A percentile compares a stretch with the other conserved stretches of the same genome.
Evolutionary conservation across 2,113 vertebrate species (phyloP).

Genomic region (Martes martes): DNA sequence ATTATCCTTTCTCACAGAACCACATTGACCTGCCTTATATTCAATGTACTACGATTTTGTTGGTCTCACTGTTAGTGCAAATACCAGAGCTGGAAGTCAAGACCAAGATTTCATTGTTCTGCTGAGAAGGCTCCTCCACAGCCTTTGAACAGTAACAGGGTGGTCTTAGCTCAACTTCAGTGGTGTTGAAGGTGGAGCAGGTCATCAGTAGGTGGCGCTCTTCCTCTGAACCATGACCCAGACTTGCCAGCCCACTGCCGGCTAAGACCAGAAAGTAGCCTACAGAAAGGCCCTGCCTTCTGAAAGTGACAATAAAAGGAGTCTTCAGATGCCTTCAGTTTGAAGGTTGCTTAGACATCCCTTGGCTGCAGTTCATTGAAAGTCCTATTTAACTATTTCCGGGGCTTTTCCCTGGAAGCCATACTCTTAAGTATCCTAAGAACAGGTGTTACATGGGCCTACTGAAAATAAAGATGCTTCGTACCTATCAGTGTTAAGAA

Average conservation of each 20-base stretch:
- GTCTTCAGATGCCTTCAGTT: neutral
- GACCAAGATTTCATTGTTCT: neutral
- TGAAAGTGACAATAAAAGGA: neutral
- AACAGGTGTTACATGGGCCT: neutral
- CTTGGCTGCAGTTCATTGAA: neutral
- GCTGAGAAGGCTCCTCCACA: neutral
- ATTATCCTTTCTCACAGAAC: neutral
- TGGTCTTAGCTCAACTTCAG: neutral
- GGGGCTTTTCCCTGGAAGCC: neutral
- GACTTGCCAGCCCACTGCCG: fast-evolving
- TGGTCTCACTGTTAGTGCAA: neutral
- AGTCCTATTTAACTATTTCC: neutral
- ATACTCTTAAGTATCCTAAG: neutral
- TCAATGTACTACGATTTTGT: neutral
- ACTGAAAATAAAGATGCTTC: neutral
- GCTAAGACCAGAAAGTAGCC: neutral
- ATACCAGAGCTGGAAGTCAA: neutral
- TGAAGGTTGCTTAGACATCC: neutral
- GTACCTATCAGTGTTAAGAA: neutral
- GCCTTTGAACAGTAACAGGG: neutral
- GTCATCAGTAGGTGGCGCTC: conserved; percentile 30
- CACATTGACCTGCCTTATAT: neutral
- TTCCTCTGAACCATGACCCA: conserved; percentile 11
- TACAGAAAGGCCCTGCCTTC: neutral
- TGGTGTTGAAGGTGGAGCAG: neutral